A percentile compares a stretch with the other conserved stretches of the same genome.
These are phyloP conservation scores for Invenusta paracnida DNA, from an alignment of 2,888 invertebrate species.

Conservation along the genomic window DNA sequence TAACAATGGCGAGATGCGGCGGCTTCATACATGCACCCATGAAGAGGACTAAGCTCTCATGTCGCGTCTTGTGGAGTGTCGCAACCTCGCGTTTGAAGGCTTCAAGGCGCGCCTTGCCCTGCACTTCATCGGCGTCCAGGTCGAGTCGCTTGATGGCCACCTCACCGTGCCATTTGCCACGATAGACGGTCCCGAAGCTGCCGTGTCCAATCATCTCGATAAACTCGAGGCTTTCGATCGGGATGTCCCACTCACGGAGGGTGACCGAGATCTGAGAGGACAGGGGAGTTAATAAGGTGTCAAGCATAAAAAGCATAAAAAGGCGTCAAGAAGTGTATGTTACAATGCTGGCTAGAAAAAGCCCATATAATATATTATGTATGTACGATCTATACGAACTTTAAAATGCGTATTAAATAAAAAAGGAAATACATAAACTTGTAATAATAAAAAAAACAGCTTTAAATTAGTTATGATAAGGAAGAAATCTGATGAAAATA, in stretches of 20 bases:
- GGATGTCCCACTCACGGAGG: conserved; percentile 84
- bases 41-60: conserved; percentile 94
- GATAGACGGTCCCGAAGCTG: conserved; percentile 83
- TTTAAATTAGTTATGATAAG: no score
- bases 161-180: conserved; percentile 91
- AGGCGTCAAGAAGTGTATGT: no score
- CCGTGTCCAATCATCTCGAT: conserved; percentile 83
- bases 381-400: no score
- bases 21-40: conserved; percentile 99
- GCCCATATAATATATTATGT: no score
- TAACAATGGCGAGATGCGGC: conserved; percentile 89
- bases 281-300: no score
- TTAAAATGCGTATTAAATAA: no score
- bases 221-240: conserved; percentile 83
- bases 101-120: conserved; percentile 74
- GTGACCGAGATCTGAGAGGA: conserved; percentile 42
- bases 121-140: conserved; percentile 76
- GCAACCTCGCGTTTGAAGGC: conserved; percentile 79
- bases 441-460: no score
- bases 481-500: no score
- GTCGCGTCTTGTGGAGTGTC: conserved; percentile 84
- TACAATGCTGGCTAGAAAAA: no score
- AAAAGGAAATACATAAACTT: no score
- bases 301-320: no score
- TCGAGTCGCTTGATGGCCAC: conserved; percentile 92